Conservation (phyloP, 37 sponge, comb jelly and placozoan genomes). For the Mnemiopsis leidyi region DNA sequence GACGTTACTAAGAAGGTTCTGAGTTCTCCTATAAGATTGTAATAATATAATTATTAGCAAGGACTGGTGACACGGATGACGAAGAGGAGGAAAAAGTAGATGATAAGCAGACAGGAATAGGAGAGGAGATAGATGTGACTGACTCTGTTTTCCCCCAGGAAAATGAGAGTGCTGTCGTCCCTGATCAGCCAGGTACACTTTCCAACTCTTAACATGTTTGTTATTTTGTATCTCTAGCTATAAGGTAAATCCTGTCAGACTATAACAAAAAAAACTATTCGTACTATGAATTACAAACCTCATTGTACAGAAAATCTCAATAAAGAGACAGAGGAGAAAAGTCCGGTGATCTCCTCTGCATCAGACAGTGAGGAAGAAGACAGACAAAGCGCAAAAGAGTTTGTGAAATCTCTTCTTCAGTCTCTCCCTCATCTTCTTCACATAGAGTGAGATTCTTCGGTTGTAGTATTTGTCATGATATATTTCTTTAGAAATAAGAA, state of each 20-base stretch:
- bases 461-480: no score
- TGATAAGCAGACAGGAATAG: not conserved
- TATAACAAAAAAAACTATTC: no score
- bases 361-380: constrained; percentile 24
- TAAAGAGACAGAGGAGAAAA: not conserved
- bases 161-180: not conserved
- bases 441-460: constrained; percentile 43
- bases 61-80: not conserved
- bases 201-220: no score
- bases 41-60: no score
- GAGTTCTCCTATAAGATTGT: no score
- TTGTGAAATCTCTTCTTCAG: constrained; percentile 55
- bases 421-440: constrained; percentile 4
- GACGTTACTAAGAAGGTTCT: no score
- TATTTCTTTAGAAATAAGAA: no score
- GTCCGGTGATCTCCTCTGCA: not conserved
- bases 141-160: not conserved
- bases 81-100: not conserved
- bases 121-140: constrained; percentile 34
- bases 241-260: no score
- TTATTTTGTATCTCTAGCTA: no score
- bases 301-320: not conserved
- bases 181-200: not conserved
- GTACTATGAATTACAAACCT: no score
- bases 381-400: not conserved